Conservation (phyloP, 2,797 vertebrate genomes). For the Cichlasoma orientale region DNA sequence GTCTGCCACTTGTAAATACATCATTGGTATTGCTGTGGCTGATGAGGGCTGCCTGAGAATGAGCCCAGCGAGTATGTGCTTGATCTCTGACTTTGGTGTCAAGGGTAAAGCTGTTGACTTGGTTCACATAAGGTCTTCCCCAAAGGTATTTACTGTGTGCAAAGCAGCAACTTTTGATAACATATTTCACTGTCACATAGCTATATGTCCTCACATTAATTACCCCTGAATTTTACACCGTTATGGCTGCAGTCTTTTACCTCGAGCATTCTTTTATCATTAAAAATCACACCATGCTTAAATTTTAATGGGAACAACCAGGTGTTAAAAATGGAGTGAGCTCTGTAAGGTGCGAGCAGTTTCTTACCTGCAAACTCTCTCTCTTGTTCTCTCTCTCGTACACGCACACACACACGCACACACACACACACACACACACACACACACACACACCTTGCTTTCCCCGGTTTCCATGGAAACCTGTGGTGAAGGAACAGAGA, state of each 20-base stretch:
- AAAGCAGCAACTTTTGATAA: slow-evolving; percentile 18
- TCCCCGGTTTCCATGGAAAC: slow-evolving; percentile 83
- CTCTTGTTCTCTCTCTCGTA: not conserved
- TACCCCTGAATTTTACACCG: not conserved
- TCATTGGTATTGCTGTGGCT: slow-evolving; percentile 56
- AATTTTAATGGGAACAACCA: slow-evolving; percentile 51
- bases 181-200: not conserved
- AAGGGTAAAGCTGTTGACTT: slow-evolving; percentile 43
- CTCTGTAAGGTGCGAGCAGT: slow-evolving; percentile 56
- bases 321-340: slow-evolving; percentile 56
- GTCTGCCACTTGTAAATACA: slow-evolving; percentile 74
- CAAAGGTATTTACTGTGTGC: not conserved
- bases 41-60: slow-evolving; percentile 51
- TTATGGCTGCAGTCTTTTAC: slow-evolving; percentile 4
- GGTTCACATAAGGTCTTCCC: slow-evolving; percentile 19
- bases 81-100: slow-evolving; percentile 64
- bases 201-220: not conserved
- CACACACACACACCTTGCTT: slow-evolving; percentile 60
- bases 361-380: slow-evolving; percentile 57
- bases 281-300: slow-evolving; percentile 23
- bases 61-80: slow-evolving; percentile 49
- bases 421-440: slow-evolving; percentile 27
- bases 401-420: not conserved
- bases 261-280: slow-evolving; percentile 8
- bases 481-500: slow-evolving; percentile 70